Evolutionary conservation across 2,888 invertebrate species (phyloP), one percentile per base, ranked within the genome.

Genomic region (Leptogaster cylindrica): DNA sequence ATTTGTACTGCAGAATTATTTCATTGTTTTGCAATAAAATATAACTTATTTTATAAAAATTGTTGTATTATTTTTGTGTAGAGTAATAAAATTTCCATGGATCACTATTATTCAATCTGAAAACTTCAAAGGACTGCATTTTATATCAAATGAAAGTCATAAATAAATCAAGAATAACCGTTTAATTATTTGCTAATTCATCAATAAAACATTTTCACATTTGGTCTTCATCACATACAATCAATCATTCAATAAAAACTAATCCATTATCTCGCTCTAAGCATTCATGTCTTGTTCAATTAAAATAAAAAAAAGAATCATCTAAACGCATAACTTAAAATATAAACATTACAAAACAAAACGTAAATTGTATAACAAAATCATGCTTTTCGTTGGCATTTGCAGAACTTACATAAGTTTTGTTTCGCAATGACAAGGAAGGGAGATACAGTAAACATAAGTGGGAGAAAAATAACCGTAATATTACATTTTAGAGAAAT

Each of bases 211-310:
- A 52, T 52, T 52, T 52, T 52, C 52, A 52, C 52, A 52, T 68
- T 68, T 68, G 68, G 68, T 68, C 65, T 68, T 36, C 68, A 68
- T 68, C 68, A 68, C 68, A 68, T 68, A 55, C 68, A 68, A 68
- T 46, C 68, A 68, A 33, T 52, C 52, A 52, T 20, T 8, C 52
- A 25, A n/a, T 28, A 36, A 36, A 52, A 52, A 52, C 52, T 52
- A 52, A 18, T 52, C 52, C 23, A 18, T 31, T 52, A 18, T 31
- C 16, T 31, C 52, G 51, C 4, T 51, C 23, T 12, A 18, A 16
- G 23, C 20, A 48, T 48, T n/a, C n/a, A n/a, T n/a, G n/a, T n/a
- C 18, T 18, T 27, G 27, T 52, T 52, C 52, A 52, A 52, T 33
- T 52, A 52, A 50, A 52, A 33, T 52, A n/a, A n/a, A n/a, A n/a